Evolutionary conservation across 2,113 vertebrate species (phyloP).

Genomic region (Enhydra lutris): DNA sequence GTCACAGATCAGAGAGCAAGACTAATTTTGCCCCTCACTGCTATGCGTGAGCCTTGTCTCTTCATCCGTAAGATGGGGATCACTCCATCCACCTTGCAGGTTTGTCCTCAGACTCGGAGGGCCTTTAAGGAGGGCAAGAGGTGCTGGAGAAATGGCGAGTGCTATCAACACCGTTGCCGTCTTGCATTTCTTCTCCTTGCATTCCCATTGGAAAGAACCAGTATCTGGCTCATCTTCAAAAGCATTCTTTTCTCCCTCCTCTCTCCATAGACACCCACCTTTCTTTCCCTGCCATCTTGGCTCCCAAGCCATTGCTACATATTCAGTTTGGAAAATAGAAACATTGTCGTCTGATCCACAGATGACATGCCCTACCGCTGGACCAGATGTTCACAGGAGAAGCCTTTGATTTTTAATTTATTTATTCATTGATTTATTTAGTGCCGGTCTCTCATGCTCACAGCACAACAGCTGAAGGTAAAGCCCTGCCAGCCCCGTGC

Average conservation of each 20-base stretch:
- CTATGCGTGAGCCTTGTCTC: neutral
- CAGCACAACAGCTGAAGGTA: slow-evolving; percentile 57
- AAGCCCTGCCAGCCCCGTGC: neutral
- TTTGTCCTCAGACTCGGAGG: neutral
- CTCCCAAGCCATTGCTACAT: slow-evolving; percentile 13
- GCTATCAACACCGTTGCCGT: no score
- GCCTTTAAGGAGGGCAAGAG: neutral
- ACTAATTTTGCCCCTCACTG: neutral
- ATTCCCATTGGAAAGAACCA: neutral
- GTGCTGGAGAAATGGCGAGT: neutral
- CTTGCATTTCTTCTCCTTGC: neutral
- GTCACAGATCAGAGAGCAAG: neutral
- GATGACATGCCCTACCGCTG: slow-evolving; percentile 57
- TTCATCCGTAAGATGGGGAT: neutral
- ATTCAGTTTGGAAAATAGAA: slow-evolving; percentile 41
- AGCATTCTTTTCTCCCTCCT: neutral
- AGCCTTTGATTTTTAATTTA: slow-evolving; percentile 75
- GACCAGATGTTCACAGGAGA: slow-evolving; percentile 75
- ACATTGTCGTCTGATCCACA: slow-evolving; percentile 27
- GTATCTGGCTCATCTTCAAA: neutral
- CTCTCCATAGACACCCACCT: neutral
- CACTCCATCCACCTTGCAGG: neutral
- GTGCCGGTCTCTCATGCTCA: neutral
- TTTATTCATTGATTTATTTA: slow-evolving; percentile 28
- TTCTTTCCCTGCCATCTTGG: neutral